phyloP scores from a whole-genome alignment of 2,888 invertebrate genomes.

The Aethes cnicana region DNA sequence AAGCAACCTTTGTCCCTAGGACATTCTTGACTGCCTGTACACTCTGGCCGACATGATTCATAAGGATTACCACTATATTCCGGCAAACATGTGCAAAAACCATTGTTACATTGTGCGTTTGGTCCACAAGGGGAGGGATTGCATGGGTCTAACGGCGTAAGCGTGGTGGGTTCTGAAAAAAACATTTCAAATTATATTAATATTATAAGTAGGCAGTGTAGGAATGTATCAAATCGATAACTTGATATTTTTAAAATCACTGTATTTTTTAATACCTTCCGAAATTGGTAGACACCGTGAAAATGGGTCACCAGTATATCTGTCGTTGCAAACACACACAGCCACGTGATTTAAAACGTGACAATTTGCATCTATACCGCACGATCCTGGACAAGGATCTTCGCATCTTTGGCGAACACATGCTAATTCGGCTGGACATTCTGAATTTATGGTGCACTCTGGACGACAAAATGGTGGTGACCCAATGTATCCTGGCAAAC shows the following conservation, averaged over 20 bases:
- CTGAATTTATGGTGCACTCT: slow-evolving; percentile 90
- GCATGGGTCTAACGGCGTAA: slow-evolving; percentile 81
- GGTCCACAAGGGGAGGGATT: slow-evolving; percentile 88
- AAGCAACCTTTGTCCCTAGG: slow-evolving; percentile 87
- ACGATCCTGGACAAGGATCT: slow-evolving; percentile 92
- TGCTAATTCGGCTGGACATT: slow-evolving; percentile 89
- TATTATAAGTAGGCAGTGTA: no score
- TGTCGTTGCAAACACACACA: slow-evolving; percentile 89
- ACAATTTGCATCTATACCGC: slow-evolving; percentile 90
- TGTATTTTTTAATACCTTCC: no score
- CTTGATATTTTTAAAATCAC: no score
- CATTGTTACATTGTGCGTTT: slow-evolving; percentile 86
- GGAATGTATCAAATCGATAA: no score
- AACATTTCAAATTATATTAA: not conserved
- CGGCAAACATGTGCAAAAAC: slow-evolving; percentile 85
- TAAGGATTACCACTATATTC: slow-evolving; percentile 88
- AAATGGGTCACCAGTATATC: slow-evolving; percentile 91
- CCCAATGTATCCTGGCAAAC: slow-evolving; percentile 89
- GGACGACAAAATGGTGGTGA: slow-evolving; percentile 90
- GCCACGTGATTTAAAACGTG: slow-evolving; percentile 90
- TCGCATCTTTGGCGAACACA: slow-evolving; percentile 90
- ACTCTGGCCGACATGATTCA: slow-evolving; percentile 88
- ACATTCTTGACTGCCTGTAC: slow-evolving; percentile 87
- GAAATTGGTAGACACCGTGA: slow-evolving; percentile 85
- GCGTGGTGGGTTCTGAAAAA: slow-evolving; percentile 61